Conservation (phyloP, 2,113 vertebrate genomes). For the Bambusicola thoracicus region DNA sequence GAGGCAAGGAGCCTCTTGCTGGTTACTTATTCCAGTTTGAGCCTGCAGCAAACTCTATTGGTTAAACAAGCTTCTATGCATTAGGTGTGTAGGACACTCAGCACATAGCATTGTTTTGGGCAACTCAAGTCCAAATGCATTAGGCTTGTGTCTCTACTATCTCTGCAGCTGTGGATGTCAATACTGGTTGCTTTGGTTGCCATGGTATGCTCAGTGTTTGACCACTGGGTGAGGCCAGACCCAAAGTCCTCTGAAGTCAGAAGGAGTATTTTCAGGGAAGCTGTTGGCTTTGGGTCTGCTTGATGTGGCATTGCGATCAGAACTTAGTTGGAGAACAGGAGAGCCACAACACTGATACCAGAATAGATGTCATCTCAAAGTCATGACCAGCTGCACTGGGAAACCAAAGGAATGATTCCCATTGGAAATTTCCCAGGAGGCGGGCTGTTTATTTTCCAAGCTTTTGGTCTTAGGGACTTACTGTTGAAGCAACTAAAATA, state of each 20-base stretch:
- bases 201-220: fast-evolving
- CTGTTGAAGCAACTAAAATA: not conserved
- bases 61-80: not conserved
- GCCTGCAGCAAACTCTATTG: not conserved
- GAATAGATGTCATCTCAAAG: not conserved
- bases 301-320: slow-evolving; percentile 16
- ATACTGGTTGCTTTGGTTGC: not conserved
- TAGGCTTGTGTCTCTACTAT: not conserved
- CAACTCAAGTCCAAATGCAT: not conserved
- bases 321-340: not conserved
- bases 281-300: not conserved
- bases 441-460: not conserved
- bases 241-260: not conserved
- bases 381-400: fast-evolving
- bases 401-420: not conserved
- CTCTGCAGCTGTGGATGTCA: not conserved
- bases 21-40: not conserved
- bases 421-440: not conserved
- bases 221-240: not conserved
- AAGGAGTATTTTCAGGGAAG: not conserved
- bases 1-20: not conserved
- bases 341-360: not conserved
- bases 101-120: not conserved
- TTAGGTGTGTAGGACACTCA: not conserved
- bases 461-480: not conserved